phyloP scores from a whole-genome alignment of 1,140 invertebrate species.

The Brachionus sp. region DNA sequence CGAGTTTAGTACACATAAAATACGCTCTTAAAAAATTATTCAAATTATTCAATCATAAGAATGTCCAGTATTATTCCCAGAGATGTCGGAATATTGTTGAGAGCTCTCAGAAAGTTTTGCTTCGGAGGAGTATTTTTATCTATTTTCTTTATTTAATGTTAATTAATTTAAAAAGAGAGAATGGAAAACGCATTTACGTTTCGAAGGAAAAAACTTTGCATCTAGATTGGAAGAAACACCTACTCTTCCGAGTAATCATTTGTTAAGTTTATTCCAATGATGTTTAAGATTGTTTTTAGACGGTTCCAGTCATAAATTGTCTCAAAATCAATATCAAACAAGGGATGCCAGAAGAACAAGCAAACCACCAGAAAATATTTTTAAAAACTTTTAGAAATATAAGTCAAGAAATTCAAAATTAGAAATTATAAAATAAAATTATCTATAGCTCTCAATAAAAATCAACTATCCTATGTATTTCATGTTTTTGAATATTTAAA shows the following conservation, averaged over 20 bases:
- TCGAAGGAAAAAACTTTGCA: slow-evolving; percentile 31
- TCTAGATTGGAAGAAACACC: not conserved
- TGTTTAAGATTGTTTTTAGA: not conserved
- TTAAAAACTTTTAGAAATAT: not conserved
- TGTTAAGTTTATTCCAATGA: not conserved
- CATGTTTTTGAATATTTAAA: too few species aligned
- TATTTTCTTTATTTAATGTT: not conserved
- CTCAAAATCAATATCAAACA: not conserved
- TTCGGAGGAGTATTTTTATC: slow-evolving; percentile 27
- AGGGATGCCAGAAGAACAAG: slow-evolving; percentile 33
- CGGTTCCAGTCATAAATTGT: slow-evolving; percentile 11
- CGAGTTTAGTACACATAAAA: too few species aligned
- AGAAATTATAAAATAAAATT: too few species aligned
- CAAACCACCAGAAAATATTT: slow-evolving; percentile 12
- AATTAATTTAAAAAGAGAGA: slow-evolving; percentile 12
- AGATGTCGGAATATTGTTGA: slow-evolving; percentile 22
- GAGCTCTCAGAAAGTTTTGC: slow-evolving; percentile 7
- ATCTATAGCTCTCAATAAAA: too few species aligned
- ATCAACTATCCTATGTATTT: too few species aligned
- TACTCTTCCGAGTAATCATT: not conserved
- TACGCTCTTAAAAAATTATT: not conserved
- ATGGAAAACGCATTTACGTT: slow-evolving; percentile 34
- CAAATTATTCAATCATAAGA: too few species aligned
- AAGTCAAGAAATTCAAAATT: too few species aligned
- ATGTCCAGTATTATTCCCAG: slow-evolving; percentile 3